Conservation (phyloP, 2,888 invertebrate genomes). For the Argyra leucocephala region DNA sequence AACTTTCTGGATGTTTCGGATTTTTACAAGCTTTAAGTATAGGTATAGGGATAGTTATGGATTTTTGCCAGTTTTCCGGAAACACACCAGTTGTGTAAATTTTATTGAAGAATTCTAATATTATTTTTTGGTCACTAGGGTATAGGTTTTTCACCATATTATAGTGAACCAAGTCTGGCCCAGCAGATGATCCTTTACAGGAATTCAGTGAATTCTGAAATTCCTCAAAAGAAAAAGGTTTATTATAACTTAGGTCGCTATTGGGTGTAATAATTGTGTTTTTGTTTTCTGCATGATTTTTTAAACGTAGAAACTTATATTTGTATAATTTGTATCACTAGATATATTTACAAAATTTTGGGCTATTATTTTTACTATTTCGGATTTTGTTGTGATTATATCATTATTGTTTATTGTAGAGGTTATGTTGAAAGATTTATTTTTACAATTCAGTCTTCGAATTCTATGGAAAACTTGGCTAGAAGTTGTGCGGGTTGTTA, state of each 20-base stretch:
- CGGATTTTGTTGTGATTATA: not conserved
- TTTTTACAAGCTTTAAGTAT: not conserved
- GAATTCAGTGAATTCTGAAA: not conserved
- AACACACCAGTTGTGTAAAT: not conserved
- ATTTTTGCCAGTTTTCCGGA: slow-evolving; percentile 11
- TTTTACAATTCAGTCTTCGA: slow-evolving; percentile 9
- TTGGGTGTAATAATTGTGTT: not conserved
- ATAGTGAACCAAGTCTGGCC: not conserved
- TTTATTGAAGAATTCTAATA: slow-evolving; percentile 7
- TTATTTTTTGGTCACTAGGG: not conserved
- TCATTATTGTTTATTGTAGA: not conserved
- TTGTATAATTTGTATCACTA: not conserved
- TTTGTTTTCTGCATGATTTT: not conserved
- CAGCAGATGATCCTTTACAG: not conserved
- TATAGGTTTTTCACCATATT: slow-evolving; percentile 9
- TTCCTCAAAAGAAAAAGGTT: not conserved
- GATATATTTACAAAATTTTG: not conserved
- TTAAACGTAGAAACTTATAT: not conserved
- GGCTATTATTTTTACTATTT: not conserved
- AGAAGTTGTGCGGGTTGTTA: no score
- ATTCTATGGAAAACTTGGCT: not conserved
- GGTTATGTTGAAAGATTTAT: not conserved
- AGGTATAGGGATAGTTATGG: slow-evolving; percentile 1
- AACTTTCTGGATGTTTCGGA: not conserved
- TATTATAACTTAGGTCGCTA: not conserved